phyloP scores from a whole-genome alignment of 2,888 invertebrate species.

The Erynnis tages region DNA sequence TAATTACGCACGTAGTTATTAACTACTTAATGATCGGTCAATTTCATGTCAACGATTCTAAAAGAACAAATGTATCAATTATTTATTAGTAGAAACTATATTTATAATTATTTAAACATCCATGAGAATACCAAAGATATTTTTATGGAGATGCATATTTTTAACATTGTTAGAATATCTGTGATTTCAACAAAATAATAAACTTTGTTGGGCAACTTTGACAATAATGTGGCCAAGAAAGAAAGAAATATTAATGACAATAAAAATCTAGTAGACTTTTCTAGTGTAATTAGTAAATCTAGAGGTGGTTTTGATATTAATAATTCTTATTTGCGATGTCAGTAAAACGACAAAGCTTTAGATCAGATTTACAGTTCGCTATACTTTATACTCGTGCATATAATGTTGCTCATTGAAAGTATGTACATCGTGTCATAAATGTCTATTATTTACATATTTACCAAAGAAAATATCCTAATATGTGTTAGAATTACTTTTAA shows the following conservation, averaged over 20 bases:
- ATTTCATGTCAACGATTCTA: constrained; percentile 7
- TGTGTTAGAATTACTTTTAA: constrained; percentile 1
- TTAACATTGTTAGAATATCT: background rate
- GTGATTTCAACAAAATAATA: background rate
- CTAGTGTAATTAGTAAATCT: background rate
- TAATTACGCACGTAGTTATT: no score
- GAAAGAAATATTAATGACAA: constrained; percentile 10
- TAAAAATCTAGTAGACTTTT: constrained; percentile 5
- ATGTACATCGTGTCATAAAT: constrained; percentile 2
- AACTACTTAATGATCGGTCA: background rate
- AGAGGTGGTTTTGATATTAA: constrained; percentile 16
- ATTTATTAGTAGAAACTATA: constrained; percentile 8
- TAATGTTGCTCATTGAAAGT: background rate
- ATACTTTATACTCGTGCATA: no score
- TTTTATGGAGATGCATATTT: background rate
- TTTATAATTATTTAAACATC: background rate
- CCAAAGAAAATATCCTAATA: constrained; percentile 5
- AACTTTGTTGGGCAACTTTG: background rate
- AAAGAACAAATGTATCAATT: constrained; percentile 7
- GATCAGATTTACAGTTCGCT: constrained; percentile 8
- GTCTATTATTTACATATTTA: constrained; percentile 9
- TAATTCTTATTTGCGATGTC: background rate
- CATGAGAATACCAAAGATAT: background rate
- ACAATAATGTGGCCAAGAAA: constrained; percentile 15
- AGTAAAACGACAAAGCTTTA: constrained; percentile 13